Percentiles rank a stretch among this genome's conserved stretches.
Conservation (phyloP, 2,888 invertebrate species). For the Acholoe squamosa region DNA sequence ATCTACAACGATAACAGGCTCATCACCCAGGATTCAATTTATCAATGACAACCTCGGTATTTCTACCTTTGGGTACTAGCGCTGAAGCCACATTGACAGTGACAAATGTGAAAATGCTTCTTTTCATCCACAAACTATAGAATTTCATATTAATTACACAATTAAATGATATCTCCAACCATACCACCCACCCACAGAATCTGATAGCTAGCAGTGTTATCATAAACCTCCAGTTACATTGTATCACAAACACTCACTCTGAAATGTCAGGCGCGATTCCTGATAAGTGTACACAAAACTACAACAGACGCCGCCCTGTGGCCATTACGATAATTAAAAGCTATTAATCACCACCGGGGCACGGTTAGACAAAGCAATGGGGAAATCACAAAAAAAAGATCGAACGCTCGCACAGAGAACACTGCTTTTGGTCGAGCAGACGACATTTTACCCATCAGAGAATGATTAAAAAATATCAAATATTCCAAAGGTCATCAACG, state of each 20-base stretch:
- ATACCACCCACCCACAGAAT: not conserved
- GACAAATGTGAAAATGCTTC: not conserved
- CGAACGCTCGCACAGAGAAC: not conserved
- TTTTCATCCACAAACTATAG: not conserved
- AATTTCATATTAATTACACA: constrained; percentile 55
- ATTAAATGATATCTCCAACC: constrained; percentile 34
- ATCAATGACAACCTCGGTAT: constrained; percentile 21
- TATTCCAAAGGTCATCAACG: not conserved
- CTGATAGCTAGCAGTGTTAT: constrained; percentile 33
- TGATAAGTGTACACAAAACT: not conserved
- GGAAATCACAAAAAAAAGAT: not conserved
- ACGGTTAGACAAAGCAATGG: not conserved
- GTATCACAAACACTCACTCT: constrained; percentile 33
- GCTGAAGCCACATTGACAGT: not conserved
- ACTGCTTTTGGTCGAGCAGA: not conserved
- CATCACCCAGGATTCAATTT: not conserved
- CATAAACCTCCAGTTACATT: constrained; percentile 14
- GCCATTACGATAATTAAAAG: constrained; percentile 36
- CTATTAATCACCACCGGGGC: not conserved
- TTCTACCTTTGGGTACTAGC: not conserved
- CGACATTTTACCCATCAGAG: constrained; percentile 16
- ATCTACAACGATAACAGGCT: not conserved
- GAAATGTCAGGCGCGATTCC: constrained; percentile 15
- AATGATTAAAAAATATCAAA: constrained; percentile 2
- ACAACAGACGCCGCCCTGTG: not conserved